Evolutionary conservation across 2,797 vertebrate genomes (phyloP), one percentile per base, ranked within the genome.

Genomic region (Pseudomugil gertrudae): DNA sequence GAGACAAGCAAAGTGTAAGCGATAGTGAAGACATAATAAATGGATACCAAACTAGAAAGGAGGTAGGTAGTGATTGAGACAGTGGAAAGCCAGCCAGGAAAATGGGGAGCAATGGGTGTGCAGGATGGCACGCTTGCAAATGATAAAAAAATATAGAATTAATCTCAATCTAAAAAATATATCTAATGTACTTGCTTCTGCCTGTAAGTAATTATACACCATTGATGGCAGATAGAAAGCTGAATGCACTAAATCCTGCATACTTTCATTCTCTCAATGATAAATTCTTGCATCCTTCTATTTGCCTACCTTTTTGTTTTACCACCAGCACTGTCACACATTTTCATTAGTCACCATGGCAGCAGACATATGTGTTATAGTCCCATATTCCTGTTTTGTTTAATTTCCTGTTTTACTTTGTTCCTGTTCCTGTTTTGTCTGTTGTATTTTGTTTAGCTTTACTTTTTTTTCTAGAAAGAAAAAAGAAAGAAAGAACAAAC

Each of bases 211-310:
- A 68, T 17, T 64, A 72, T 48, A 45, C 66, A 86, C 86, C 63
- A 35, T 58, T 85, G 81, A 76, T 55, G 27, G 70, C 64, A 47
- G 55, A 58, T 30, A 79, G 79, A 74, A 80, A 79, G 66, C 54
- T 72, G 54, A 64, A 71, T 13, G 45, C 43, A n/a, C 26, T 74
- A 79, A 86, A 79, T 83, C 82, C 76, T 35, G 38, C 65, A 72
- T 77, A 73, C 87, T 52, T 78, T 77, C 62, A 74, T 84, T 88
- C 81, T 78, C 83, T 87, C 90, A 88, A 90, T 91, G 89, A 86
- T 85, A 89, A 83, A 89, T 86, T 63, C 8, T 38, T 82, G 72
- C 69, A 87, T 90, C 87, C 87, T 90, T 90, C 77, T 6, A 82
- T 80, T 90, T 74, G 67, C 68, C 81, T 85, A 78, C 57, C 81